Evolutionary conservation across 2,113 vertebrate species (phyloP).

Genomic region (Mesitornis unicolor): DNA sequence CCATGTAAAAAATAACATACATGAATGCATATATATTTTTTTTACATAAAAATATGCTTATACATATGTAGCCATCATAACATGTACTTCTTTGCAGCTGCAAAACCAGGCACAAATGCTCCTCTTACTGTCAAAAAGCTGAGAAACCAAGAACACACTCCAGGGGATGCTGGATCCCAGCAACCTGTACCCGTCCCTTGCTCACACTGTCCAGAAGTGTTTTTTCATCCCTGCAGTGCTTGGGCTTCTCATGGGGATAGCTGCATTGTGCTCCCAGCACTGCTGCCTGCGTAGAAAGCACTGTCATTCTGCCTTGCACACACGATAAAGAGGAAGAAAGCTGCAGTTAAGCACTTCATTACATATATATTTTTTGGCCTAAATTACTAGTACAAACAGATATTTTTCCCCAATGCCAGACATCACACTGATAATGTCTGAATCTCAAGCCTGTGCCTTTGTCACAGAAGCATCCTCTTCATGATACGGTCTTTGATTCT

Average conservation of each 20-base stretch:
- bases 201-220: not conserved
- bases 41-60: not conserved
- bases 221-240: not conserved
- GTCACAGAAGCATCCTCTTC: not conserved
- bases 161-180: not conserved
- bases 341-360: not conserved
- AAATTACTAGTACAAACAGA: not conserved
- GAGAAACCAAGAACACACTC: not conserved
- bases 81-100: not conserved
- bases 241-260: fast-evolving
- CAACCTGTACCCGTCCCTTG: fast-evolving
- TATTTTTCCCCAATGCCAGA: not conserved
- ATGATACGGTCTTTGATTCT: too few relatives aligned
- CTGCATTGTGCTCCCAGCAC: not conserved
- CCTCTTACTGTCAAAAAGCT: not conserved
- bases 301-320: not conserved
- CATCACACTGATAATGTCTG: not conserved
- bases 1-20: not conserved
- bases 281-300: not conserved
- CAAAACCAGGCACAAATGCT: fast-evolving
- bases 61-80: too few relatives aligned
- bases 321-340: not conserved
- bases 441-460: not conserved
- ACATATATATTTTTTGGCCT: fast-evolving
- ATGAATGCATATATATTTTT: not conserved